Percentiles rank a stretch among this genome's conserved stretches.
These are phyloP conservation scores for Xestoiulus laeticollis DNA, from an alignment of 2,888 invertebrate genomes.

Conservation along the genomic window DNA sequence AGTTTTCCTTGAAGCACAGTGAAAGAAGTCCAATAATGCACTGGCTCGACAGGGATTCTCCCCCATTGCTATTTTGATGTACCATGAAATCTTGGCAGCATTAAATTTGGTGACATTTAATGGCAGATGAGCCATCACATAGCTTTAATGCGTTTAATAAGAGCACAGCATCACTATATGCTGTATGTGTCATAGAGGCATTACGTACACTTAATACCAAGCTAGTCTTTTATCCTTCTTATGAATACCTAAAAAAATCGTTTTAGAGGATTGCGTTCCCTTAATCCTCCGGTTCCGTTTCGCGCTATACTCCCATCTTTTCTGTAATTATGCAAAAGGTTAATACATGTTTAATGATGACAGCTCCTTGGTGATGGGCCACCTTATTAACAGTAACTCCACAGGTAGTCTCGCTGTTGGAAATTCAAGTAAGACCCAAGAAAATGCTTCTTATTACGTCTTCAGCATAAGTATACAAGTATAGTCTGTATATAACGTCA, in stretches of 20 bases:
- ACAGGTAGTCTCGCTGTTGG: constrained; percentile 30
- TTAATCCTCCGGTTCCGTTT: constrained; percentile 18
- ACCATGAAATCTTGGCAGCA: constrained; percentile 23
- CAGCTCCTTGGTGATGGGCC: not conserved
- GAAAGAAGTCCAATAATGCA: not conserved
- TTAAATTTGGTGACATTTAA: constrained; percentile 18
- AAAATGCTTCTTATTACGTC: not conserved
- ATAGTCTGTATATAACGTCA: not conserved
- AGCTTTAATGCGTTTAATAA: constrained; percentile 33
- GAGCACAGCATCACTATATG: not conserved
- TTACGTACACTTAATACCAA: constrained; percentile 15
- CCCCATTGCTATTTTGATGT: constrained; percentile 34
- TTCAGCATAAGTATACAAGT: not conserved
- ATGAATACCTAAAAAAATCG: constrained; percentile 14
- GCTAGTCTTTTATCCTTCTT: constrained; percentile 27
- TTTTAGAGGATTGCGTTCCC: constrained; percentile 29
- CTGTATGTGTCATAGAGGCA: not conserved
- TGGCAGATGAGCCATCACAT: constrained; percentile 37
- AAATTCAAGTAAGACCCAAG: constrained; percentile 2
- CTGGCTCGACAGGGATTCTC: not conserved
- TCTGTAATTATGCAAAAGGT: constrained; percentile 23
- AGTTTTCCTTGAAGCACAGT: not conserved
- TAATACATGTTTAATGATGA: constrained; percentile 32
- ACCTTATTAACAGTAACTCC: constrained; percentile 10
- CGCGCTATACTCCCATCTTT: not conserved